Evolutionary conservation across 35 echinoderm and acorn worm species (phyloP), one percentile per base, ranked within the genome.

Genomic region (Ophiothrix spiculata): DNA sequence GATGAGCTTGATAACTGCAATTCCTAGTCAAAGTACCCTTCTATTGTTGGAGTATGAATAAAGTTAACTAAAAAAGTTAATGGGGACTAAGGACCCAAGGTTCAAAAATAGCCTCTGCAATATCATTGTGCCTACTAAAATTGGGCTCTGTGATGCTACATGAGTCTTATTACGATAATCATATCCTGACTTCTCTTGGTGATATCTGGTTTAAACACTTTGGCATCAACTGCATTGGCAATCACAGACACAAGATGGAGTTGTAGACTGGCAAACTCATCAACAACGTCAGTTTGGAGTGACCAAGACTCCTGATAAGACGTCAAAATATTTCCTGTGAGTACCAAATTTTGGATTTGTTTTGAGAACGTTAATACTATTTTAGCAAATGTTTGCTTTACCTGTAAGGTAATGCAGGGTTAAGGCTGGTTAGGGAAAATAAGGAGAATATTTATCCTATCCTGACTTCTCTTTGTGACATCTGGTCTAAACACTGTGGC

Each of bases 161-260:
- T 63, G n/a, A 63, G 56, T 63, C 14, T 28, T 28, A 63, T 63
- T 28, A 63, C 56, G 14, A n/a, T 77, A 97, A 91, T 97, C 86
- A 69, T 94, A 21, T 90, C 56, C 15, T 33, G 40, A 34, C 75
- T 99, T 49, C 96, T 81, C 42, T 86, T 86, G 37, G 89, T 76
- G 31, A 87, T 33, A 76, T 94, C 96, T 25, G 92, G 96, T 39
- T 54, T 89, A 60, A 99, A 99, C 21, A 94, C 82, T 17, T 88
- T 89, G 10, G 92, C 64, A 86, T 99, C 96, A 12, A 99, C 96
- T 39, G 96, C 96, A 84, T 99, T 99, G 32, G 96, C 89, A 40
- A 99, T 99, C 33, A 99, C 96, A 25, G 96, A 99, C 13, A 99
- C 96, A 19, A 90, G 73, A 38, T 36, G 38, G 23, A 92, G 92